Percentiles rank a stretch among this genome's conserved stretches.
Evolutionary conservation across 1,140 invertebrate genomes (phyloP).

Genomic region (Drosophila melanica): DNA sequence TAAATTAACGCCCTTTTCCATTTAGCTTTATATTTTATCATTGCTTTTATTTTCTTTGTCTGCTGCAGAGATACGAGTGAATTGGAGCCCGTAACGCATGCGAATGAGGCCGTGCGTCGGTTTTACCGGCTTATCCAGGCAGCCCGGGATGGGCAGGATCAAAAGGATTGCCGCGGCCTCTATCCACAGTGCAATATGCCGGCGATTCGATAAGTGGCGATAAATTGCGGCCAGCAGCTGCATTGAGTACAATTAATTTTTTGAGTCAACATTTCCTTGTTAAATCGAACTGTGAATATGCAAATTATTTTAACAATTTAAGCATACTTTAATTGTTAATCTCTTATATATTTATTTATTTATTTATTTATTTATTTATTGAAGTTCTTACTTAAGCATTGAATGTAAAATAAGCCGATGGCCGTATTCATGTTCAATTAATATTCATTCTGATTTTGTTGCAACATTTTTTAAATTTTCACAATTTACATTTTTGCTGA

Average conservation of each 20-base stretch:
- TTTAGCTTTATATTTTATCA: not conserved
- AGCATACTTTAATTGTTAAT: constrained; percentile 69
- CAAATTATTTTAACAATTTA: constrained; percentile 39
- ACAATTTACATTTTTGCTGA: constrained; percentile 14
- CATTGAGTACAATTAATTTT: constrained; percentile 42
- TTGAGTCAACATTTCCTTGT: constrained; percentile 74
- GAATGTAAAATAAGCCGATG: constrained; percentile 22
- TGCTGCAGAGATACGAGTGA: constrained; percentile 85
- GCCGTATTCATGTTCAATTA: constrained; percentile 33
- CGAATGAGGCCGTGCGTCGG: constrained; percentile 88
- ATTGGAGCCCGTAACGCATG: constrained; percentile 87
- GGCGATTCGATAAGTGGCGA: constrained; percentile 53
- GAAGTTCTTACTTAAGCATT: constrained; percentile 51
- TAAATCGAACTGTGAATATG: constrained; percentile 76
- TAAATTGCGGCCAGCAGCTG: constrained; percentile 3
- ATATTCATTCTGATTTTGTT: constrained; percentile 81
- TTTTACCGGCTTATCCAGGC: constrained; percentile 92
- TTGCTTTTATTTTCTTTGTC: constrained; percentile 34
- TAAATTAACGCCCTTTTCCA: constrained; percentile 52
- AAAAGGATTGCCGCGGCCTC: constrained; percentile 88
- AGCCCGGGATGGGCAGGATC: constrained; percentile 91
- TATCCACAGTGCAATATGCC: constrained; percentile 87
- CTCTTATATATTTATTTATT: constrained; percentile 66
- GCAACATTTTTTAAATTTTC: constrained; percentile 18
- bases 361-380: constrained; percentile 63